phyloP scores from a whole-genome alignment of 2,113 vertebrate species.

The Gambusia holbrooki region DNA sequence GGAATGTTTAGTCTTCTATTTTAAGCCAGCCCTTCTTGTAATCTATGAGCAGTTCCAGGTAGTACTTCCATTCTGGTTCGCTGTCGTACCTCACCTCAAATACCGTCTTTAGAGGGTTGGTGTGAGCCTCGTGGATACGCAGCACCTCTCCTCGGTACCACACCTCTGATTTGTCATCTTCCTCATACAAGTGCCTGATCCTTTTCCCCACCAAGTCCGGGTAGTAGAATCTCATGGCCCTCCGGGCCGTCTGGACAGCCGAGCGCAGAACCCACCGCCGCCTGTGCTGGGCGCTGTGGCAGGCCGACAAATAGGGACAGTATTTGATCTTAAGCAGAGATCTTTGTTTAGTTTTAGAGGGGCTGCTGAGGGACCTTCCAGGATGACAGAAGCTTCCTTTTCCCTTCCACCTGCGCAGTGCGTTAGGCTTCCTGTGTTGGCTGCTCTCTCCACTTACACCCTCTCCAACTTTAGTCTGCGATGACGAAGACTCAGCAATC shows the following conservation, averaged over 20 bases:
- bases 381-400: constrained; percentile 31
- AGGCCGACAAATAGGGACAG: constrained; percentile 71
- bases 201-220: constrained; percentile 84
- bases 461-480: not conserved
- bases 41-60: constrained; percentile 82
- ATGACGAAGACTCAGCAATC: constrained; percentile 3
- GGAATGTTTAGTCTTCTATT: constrained; percentile 72
- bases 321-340: constrained; percentile 76
- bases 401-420: constrained; percentile 31
- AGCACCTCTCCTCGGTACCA: constrained; percentile 82
- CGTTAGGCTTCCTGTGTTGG: constrained; percentile 5
- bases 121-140: constrained; percentile 70
- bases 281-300: constrained; percentile 63
- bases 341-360: constrained; percentile 57
- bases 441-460: not conserved
- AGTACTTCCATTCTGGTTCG: constrained; percentile 85
- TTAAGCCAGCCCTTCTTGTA: constrained; percentile 83
- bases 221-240: constrained; percentile 60
- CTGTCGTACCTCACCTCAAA: constrained; percentile 85
- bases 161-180: constrained; percentile 83
- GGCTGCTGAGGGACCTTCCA: constrained; percentile 41
- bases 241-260: constrained; percentile 53
- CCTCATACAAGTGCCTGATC: constrained; percentile 85
- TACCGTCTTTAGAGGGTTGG: constrained; percentile 79
- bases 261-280: constrained; percentile 77